Evolutionary conservation across 1,140 invertebrate species (phyloP), one percentile per base, ranked within the genome.

Genomic region (Liolophura sinensis): DNA sequence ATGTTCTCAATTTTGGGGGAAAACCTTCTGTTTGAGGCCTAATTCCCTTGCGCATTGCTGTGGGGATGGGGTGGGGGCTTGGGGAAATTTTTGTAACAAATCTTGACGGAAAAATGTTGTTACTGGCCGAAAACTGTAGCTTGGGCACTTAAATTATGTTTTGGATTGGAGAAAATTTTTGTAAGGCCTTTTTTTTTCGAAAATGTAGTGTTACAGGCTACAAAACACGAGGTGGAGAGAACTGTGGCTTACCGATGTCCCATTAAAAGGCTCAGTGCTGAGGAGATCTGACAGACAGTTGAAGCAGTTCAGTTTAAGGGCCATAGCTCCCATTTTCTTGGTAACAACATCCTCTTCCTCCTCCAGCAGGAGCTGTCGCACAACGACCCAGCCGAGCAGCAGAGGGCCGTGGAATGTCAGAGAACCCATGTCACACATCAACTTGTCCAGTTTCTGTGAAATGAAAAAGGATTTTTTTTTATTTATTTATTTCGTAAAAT

Each of bases 291-390:
- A 64, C 0, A 84, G 61, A 46, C 81, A 79, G 25, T 78, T 68
- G 72, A 85, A 85, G 0, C 81, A 78, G 48, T 77, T 69, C 5
- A 85, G 70, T 51, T 85, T 76, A 27, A 85, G 22, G n/a, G 84
- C 81, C 20, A 56, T 50, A 59, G 79, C 82, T 12, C 84, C 83
- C n/a, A 84, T 62, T 56, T 78, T 74, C 31, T 68, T 73, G 0
- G 67, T 67, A 6, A 68, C 24, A 22, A 47, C 20, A 0, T 67
- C 60, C 15, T 73, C 74, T 7, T 69, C 63, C 14, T 47, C 50
- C 4, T 75, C 70, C 12, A 65, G 46, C 54, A 62, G 69, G 1
- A 80, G 48, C 51, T 78, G 78, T 16, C 77, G 67, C 18, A 84
- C 67, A 11, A 82, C 71, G 25, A 82, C 72, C 84, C 85, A 86